These are phyloP conservation scores for Operophtera brumata DNA, from an alignment of 2,888 invertebrate genomes.

Conservation along the genomic window DNA sequence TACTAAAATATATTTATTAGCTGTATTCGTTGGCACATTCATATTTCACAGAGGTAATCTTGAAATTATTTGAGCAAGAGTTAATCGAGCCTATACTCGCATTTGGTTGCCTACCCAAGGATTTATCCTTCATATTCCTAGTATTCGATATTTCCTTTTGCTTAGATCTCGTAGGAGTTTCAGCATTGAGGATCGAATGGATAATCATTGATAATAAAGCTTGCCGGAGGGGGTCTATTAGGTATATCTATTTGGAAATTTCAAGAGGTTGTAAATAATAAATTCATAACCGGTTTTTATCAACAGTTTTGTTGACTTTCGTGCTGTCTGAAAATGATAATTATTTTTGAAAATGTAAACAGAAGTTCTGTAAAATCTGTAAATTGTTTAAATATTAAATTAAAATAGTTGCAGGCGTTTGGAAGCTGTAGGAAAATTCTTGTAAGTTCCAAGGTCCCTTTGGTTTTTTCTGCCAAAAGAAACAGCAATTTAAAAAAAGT, in stretches of 20 bases:
- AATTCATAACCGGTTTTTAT: too few species aligned
- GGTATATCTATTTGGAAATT: neutral
- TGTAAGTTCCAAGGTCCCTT: too few species aligned
- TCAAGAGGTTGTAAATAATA: too few species aligned
- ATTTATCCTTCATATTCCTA: slow-evolving; percentile 4
- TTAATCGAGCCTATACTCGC: slow-evolving; percentile 16
- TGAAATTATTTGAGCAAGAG: slow-evolving; percentile 19
- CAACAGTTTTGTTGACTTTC: too few species aligned
- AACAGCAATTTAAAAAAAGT: too few species aligned
- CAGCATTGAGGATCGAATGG: neutral
- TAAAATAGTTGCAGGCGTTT: too few species aligned
- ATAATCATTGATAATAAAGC: neutral
- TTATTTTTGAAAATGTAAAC: too few species aligned
- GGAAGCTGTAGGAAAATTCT: too few species aligned
- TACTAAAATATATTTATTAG: neutral
- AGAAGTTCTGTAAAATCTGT: too few species aligned
- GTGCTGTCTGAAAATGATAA: too few species aligned
- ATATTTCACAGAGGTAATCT: neutral
- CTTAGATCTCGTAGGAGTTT: slow-evolving; percentile 5
- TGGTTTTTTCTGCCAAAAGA: too few species aligned
- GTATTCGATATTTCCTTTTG: slow-evolving; percentile 12
- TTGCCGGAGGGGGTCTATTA: neutral
- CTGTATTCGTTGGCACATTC: slow-evolving; percentile 3
- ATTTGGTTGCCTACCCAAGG: slow-evolving; percentile 10
- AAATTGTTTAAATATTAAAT: too few species aligned